Evolutionary conservation across 1,140 invertebrate genomes (phyloP).

Genomic region (Drosophila bocqueti): DNA sequence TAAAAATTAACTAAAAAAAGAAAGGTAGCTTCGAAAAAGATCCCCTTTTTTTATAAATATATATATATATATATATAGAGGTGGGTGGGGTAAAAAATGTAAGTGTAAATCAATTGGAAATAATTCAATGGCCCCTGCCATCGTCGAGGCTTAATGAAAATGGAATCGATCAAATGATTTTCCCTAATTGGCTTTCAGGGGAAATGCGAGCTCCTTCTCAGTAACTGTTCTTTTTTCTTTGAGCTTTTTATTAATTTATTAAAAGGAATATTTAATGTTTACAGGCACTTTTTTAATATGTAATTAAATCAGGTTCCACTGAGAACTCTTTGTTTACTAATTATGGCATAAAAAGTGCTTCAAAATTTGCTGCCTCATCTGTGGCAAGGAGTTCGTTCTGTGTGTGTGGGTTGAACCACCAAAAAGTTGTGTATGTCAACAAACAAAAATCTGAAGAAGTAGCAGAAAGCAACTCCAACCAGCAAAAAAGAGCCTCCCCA

Average conservation of each 20-base stretch:
- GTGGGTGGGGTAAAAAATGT: conserved; percentile 4
- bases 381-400: not conserved
- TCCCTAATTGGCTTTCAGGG: conserved; percentile 10
- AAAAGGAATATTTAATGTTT: not conserved
- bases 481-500: not conserved
- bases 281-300: no score
- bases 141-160: conserved; percentile 11
- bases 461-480: not conserved
- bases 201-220: not conserved
- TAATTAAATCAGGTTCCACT: not conserved
- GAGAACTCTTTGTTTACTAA: conserved; percentile 24
- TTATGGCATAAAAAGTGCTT: not conserved
- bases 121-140: conserved; percentile 18
- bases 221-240: not conserved
- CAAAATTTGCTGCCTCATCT: conserved; percentile 39
- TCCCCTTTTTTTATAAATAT: no score
- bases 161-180: conserved; percentile 22
- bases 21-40: conserved; percentile 18
- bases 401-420: conserved; percentile 25
- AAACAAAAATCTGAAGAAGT: conserved; percentile 20
- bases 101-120: conserved; percentile 46
- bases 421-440: conserved; percentile 47
- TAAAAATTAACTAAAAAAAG: conserved; percentile 20
- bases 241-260: not conserved
- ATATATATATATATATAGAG: conserved; percentile 6